Base-by-base conservation (phyloP, 2,797 vertebrate species). In the Poecilia velifera region DNA sequence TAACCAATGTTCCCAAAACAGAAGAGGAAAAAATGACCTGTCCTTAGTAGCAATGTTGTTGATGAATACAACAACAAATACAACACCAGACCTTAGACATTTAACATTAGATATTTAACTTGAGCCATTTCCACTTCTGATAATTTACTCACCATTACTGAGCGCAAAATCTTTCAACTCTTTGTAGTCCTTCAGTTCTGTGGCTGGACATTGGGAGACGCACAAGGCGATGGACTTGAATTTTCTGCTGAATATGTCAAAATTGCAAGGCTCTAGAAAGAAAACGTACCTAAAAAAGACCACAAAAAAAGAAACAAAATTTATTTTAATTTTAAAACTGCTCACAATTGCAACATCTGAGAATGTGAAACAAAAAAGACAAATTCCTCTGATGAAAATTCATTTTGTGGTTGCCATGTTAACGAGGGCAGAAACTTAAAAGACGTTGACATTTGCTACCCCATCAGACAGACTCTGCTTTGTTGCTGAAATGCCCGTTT, bases 231-330 rank as follows among this genome's bases (percentile, higher is more conserved):
- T 80, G 45, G 98, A 99, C 78, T 96, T 97, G 86, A 99, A 96
- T 93, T 93, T 99, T 93, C 96, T 95, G 75, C 96, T 94, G 76
- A 97, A 89, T 53, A 98, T 9, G 91, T 99, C 98, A 77, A 99
- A 93, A 81, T 98, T 98, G 94, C 98, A 99, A 41, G 98, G 98
- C 73, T 99, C 97, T 88, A 99, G 93, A 91, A 99, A 99, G 94
- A 99, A 99, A 16, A 99, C 98, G 91, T 96, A 99, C 93, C 98
- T 99, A 92, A 72, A 9, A 64, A 34, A 71, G 66, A 34, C 34
- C 34, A 3, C 25, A 0, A 20, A 74, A 16, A 68, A 22, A 51
- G 77, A 10, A 3, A 25, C 1, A 57, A 57, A 57, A 57, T 2
- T 1, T 3, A 25, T 28, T 20, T 62, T 31, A 59, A 49, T 64